Evolutionary conservation across 1,140 invertebrate genomes (phyloP), one percentile per base, ranked within the genome.

Genomic region (Conus betulinus): DNA sequence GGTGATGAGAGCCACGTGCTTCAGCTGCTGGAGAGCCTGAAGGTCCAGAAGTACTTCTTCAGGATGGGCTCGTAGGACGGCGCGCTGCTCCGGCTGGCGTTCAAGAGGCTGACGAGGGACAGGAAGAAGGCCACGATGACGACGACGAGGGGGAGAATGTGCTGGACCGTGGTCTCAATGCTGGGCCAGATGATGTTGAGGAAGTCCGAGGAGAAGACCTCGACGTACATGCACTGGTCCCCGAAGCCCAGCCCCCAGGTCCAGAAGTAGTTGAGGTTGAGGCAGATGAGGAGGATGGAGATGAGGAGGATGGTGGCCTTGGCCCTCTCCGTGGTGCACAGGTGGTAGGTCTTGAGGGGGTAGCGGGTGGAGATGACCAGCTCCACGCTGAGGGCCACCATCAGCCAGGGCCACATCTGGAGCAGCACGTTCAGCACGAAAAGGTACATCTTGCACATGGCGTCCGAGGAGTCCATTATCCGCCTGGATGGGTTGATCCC

Each of bases 181-280:
- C 90, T 84, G 55, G 94, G 94, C 92, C 93, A 93, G 51, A 94
- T 91, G 63, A 88, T 79, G 67, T 93, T 90, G 7, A 91, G 84
- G 89, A 94, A 94, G 53, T 90, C 78, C 79, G 93, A 88, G 13
- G 93, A 92, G 74, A 92, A 90, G 63, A 92, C 91, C 83, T 92
- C 90, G 17, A 91, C 89, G 89, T 93, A 93, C 82, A 88, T 89
- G 67, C 92, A 92, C n/a, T 71, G 53, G 13, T 74, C 55, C 60
- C 60, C 60, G 11, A 51, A 17, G 63, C 17, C 27, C 23, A 95
- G 86, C 0, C 92, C 93, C 67, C 91, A 91, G 1, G 94, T 95
- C 93, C 94, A 95, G 91, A 95, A 95, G 91, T 92, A 94, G 87
- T 95, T 94, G 39, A 94, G 92, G 90, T 95, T 95, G 23, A 95